phyloP scores from a whole-genome alignment of 2,888 invertebrate genomes.

The Eutolmus rufibarbis region DNA sequence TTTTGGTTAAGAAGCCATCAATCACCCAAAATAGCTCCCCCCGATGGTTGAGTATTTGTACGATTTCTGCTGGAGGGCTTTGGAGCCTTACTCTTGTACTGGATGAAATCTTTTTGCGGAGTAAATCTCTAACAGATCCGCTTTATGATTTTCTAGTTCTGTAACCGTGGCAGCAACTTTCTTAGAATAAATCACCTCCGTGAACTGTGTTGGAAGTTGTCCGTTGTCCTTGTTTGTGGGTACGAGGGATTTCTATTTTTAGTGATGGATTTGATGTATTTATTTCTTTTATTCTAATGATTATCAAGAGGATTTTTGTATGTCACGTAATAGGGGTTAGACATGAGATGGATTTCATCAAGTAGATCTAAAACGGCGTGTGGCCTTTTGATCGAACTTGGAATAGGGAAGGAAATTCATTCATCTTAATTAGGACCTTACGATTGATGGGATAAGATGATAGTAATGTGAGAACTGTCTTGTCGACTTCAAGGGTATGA shows the following conservation, averaged over 20 bases:
- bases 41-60: not conserved
- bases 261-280: not conserved
- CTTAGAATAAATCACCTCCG: not conserved
- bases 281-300: not conserved
- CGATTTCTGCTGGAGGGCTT: not conserved
- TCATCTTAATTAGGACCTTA: not conserved
- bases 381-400: not conserved
- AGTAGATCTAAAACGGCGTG: not conserved
- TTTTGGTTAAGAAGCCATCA: not conserved
- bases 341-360: not conserved
- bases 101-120: not conserved
- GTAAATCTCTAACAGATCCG: not conserved
- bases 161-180: not conserved
- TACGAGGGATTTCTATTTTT: not conserved
- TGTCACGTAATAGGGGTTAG: not conserved
- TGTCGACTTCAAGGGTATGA: not conserved
- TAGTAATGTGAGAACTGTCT: not conserved
- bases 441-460: not conserved
- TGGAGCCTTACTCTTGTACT: not conserved
- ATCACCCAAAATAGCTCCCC: not conserved
- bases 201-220: not conserved
- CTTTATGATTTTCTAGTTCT: not conserved
- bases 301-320: not conserved
- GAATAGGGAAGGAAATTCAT: not conserved
- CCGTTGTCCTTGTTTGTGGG: not conserved